phyloP scores from a whole-genome alignment of 2,888 invertebrate species.

The Apocheima hispidaria region DNA sequence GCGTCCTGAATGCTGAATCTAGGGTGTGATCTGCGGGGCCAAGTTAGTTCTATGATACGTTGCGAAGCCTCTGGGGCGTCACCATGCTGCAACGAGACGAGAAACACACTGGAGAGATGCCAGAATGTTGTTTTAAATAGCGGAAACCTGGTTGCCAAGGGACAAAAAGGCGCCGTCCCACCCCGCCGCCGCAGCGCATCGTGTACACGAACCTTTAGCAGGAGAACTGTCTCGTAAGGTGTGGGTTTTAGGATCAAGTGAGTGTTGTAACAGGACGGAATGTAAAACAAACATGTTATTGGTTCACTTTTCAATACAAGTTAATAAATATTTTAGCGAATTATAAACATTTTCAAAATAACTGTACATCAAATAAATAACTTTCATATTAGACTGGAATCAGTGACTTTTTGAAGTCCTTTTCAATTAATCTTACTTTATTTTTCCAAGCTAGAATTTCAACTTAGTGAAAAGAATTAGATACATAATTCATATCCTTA shows the following conservation, averaged over 20 bases:
- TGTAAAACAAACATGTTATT: slow-evolving; percentile 10
- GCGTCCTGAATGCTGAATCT: no score
- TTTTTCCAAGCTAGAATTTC: no score
- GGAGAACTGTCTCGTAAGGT: slow-evolving; percentile 22
- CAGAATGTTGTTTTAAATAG: background rate
- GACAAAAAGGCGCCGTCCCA: background rate
- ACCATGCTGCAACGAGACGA: background rate
- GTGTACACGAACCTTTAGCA: background rate
- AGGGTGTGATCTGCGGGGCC: no score
- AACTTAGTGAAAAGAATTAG: no score
- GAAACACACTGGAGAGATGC: background rate
- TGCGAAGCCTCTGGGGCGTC: no score
- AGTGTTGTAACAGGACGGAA: background rate
- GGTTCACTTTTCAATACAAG: slow-evolving; percentile 3
- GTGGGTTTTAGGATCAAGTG: slow-evolving; percentile 10
- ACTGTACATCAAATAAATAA: background rate
- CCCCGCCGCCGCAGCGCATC: background rate
- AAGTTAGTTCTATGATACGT: no score
- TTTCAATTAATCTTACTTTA: no score
- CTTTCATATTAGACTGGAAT: no score
- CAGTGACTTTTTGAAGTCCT: no score
- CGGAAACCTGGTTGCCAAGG: background rate
- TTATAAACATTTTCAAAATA: background rate
- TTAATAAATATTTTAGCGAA: slow-evolving; percentile 3
- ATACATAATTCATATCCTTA: no score